Evolutionary conservation across 92 coral and sea anemone genomes (phyloP).

Genomic region (Phenganax subtilis): DNA sequence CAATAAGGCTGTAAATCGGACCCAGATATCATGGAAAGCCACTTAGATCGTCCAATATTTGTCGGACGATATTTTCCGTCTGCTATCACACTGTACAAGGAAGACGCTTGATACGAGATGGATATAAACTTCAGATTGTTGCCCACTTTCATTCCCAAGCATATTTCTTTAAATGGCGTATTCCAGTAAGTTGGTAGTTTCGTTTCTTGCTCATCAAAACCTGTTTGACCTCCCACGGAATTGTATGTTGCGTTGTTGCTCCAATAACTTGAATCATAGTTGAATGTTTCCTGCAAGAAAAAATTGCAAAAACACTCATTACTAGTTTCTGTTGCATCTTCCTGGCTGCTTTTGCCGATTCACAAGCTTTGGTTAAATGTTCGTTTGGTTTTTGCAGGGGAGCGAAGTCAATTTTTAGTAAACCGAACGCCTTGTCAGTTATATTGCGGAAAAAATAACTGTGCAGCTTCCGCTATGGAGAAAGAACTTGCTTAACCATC

Average conservation of each 20-base stretch:
- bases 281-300: conserved; percentile 31
- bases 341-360: too few species aligned
- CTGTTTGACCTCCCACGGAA: conserved; percentile 32
- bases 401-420: too few species aligned
- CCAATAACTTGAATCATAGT: conserved; percentile 36
- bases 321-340: too few species aligned
- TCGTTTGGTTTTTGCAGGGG: too few species aligned
- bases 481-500: not conserved
- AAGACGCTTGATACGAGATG: not conserved
- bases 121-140: not conserved
- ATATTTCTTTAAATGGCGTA: conserved; percentile 15
- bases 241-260: conserved; percentile 27
- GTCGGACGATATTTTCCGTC: not conserved
- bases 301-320: not conserved
- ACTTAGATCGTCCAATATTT: conserved; percentile 19
- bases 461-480: too few species aligned
- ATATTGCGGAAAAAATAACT: too few species aligned
- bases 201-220: conserved; percentile 35
- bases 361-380: too few species aligned
- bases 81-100: not conserved
- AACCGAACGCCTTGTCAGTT: too few species aligned
- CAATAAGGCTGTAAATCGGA: conserved; percentile 19
- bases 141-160: conserved; percentile 40
- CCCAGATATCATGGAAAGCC: conserved; percentile 25
- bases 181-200: conserved; percentile 35